phyloP scores from a whole-genome alignment of 92 coral and sea anemone genomes.

The Scolanthus callimorphus region DNA sequence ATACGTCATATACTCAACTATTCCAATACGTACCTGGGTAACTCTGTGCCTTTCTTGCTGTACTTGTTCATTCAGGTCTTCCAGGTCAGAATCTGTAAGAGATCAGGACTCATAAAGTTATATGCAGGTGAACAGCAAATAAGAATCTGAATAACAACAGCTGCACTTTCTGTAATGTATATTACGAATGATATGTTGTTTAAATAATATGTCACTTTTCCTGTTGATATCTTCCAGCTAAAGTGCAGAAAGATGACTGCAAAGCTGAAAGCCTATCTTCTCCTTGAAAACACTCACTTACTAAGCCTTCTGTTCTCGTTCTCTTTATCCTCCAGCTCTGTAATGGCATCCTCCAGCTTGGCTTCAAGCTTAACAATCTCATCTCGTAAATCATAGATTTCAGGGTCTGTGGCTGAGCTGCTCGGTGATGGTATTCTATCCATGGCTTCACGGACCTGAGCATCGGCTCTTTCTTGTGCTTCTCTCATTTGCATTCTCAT shows the following conservation, averaged over 20 bases:
- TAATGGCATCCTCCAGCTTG: constrained; percentile 77
- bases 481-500: constrained; percentile 97
- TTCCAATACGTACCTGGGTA: constrained; percentile 34
- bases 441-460: constrained; percentile 69
- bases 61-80: constrained; percentile 78
- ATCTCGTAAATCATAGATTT: constrained; percentile 72
- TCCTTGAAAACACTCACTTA: constrained; percentile 8
- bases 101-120: too few species aligned
- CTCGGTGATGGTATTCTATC: constrained; percentile 63
- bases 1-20: too few species aligned
- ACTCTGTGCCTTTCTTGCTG: constrained; percentile 59
- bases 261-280: too few species aligned
- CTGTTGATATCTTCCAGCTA: too few species aligned
- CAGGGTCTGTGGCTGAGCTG: constrained; percentile 76
- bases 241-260: too few species aligned
- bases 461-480: constrained; percentile 83
- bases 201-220: too few species aligned
- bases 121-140: too few species aligned
- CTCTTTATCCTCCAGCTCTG: constrained; percentile 78
- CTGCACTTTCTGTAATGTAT: too few species aligned
- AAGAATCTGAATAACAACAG: too few species aligned
- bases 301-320: constrained; percentile 79
- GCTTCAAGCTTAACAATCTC: constrained; percentile 73
- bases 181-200: too few species aligned
- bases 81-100: constrained; percentile 64